A percentile compares a stretch with the other conserved stretches of the same genome.
Evolutionary conservation across 2,113 vertebrate genomes (phyloP).

Genomic region (Caloenas nicobarica): DNA sequence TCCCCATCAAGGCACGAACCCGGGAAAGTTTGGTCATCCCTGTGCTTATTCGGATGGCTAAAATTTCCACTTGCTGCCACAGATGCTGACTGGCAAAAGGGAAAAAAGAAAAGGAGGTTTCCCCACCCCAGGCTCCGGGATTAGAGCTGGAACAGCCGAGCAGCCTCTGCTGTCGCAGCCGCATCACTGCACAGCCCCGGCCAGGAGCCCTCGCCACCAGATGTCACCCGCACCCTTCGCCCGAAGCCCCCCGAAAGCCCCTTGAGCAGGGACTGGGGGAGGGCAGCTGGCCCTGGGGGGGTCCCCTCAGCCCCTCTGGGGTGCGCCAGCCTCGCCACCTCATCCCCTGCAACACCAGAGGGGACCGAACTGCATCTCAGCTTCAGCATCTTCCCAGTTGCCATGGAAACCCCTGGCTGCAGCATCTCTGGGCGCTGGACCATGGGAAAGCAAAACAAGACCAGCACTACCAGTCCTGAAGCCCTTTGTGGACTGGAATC

Average conservation of each 20-base stretch:
- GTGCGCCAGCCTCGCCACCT: accelerated
- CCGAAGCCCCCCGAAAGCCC: not conserved
- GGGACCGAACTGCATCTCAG: not conserved
- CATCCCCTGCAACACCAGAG: accelerated
- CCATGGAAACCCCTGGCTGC: not conserved
- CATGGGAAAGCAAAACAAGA: accelerated
- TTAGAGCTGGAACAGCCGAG: accelerated
- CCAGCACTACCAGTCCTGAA: not conserved
- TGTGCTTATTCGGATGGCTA: accelerated
- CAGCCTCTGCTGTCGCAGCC: not conserved
- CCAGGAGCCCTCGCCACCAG: not conserved
- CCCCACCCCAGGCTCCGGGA: accelerated
- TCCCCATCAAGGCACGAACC: accelerated
- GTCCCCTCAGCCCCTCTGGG: too few species aligned
- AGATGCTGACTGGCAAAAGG: too few species aligned
- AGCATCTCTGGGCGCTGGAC: not conserved
- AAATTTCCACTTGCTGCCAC: too few species aligned
- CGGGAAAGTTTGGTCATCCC: accelerated
- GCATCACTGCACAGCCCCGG: not conserved
- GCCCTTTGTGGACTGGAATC: not conserved
- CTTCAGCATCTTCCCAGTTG: not conserved
- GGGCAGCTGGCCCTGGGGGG: too few species aligned
- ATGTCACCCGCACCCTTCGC: slow-evolving; percentile 37
- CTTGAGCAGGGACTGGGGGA: not conserved
- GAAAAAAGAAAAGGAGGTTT: too few species aligned